phyloP scores from a whole-genome alignment of 2,113 vertebrate species.

The Centropus unirufus region DNA sequence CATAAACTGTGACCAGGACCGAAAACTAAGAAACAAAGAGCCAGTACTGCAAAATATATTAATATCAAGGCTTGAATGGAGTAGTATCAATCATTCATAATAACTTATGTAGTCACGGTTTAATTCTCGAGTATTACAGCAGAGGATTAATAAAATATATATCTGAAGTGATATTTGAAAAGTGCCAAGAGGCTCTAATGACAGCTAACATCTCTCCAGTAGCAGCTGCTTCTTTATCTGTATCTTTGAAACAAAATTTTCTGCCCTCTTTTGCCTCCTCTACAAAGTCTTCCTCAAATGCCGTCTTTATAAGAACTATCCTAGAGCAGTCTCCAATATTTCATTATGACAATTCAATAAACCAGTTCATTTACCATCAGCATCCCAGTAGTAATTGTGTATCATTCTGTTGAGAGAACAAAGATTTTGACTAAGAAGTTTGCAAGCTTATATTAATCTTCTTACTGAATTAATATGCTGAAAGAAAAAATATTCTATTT shows the following conservation, averaged over 20 bases:
- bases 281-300: background rate
- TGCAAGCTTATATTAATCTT: constrained; percentile 47
- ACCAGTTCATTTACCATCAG: constrained; percentile 19
- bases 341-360: constrained; percentile 27
- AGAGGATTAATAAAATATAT: background rate
- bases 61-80: background rate
- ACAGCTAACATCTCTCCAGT: background rate
- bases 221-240: background rate
- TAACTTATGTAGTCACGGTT: background rate
- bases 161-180: too few relatives aligned
- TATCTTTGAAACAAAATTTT: background rate
- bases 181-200: background rate
- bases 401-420: constrained; percentile 21
- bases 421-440: constrained; percentile 46
- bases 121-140: background rate
- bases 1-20: background rate
- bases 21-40: background rate
- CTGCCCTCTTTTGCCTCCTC: background rate
- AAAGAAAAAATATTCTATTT: constrained; percentile 30
- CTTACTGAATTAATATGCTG: constrained; percentile 49
- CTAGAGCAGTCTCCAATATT: background rate
- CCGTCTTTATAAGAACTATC: background rate
- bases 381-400: constrained; percentile 16
- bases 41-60: background rate
- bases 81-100: background rate